Evolutionary conservation across 1,140 invertebrate species (phyloP).

Genomic region (Teleogryllus occipitalis): DNA sequence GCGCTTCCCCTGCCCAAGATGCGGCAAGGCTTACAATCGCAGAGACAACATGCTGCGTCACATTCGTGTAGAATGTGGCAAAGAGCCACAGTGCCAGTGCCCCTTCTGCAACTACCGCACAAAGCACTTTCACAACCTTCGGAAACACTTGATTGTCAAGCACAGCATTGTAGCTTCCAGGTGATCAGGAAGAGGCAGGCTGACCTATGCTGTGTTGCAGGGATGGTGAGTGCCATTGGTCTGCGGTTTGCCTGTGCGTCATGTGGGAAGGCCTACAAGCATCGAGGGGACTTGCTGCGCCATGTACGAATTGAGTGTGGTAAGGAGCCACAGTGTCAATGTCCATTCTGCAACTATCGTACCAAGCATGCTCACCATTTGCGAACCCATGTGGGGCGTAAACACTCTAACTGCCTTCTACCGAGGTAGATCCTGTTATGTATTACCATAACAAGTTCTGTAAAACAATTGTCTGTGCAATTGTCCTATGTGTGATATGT

Average conservation of each 20-base stretch:
- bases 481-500: too few species aligned
- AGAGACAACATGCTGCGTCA: slow-evolving; percentile 21
- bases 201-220: background rate
- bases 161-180: background rate
- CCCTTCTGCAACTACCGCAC: slow-evolving; percentile 21
- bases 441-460: too few species aligned
- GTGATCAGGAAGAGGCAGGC: background rate
- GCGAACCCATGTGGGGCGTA: slow-evolving; percentile 11
- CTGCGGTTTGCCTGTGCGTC: slow-evolving; percentile 27
- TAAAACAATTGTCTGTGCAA: too few species aligned
- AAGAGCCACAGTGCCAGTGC: slow-evolving; percentile 25
- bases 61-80: slow-evolving; percentile 31
- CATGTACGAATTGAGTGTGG: slow-evolving; percentile 32
- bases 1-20: slow-evolving; percentile 1
- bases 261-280: slow-evolving; percentile 32
- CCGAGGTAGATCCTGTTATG: too few species aligned
- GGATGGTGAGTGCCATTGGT: background rate
- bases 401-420: background rate
- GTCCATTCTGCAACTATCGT: slow-evolving; percentile 40
- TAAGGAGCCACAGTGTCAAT: slow-evolving; percentile 36
- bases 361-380: slow-evolving; percentile 31
- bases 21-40: slow-evolving; percentile 15
- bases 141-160: slow-evolving; percentile 4
- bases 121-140: slow-evolving; percentile 13
- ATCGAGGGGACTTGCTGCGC: slow-evolving; percentile 39